Evolutionary conservation across 2,113 vertebrate species (phyloP).

Genomic region (Burhinus oedicnemus): DNA sequence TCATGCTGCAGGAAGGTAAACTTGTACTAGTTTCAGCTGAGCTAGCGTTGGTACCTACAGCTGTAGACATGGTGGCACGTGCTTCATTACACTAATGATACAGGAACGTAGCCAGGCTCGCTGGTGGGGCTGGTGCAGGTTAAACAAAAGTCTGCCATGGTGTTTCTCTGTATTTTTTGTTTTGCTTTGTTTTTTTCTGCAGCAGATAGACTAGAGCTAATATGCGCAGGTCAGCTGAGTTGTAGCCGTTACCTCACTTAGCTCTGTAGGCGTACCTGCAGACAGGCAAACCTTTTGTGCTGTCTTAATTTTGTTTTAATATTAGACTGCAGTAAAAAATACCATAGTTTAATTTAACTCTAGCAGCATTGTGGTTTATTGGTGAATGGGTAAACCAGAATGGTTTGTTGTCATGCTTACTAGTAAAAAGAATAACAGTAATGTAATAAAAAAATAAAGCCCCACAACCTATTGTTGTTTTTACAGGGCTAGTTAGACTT

Average conservation of each 20-base stretch:
- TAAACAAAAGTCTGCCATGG: neutral
- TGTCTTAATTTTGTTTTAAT: neutral
- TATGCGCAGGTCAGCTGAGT: neutral
- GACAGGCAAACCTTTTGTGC: neutral
- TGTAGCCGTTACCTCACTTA: neutral
- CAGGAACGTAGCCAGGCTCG: neutral
- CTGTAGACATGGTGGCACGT: neutral
- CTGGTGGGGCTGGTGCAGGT: neutral
- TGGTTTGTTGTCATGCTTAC: neutral
- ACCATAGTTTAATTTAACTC: neutral
- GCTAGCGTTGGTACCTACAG: neutral
- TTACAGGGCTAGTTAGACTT: conserved; percentile 85
- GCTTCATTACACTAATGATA: neutral
- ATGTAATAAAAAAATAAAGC: neutral
- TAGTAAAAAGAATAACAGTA: neutral
- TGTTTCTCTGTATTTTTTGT: neutral
- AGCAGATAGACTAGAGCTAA: neutral
- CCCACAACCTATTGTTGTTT: neutral
- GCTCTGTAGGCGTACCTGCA: neutral
- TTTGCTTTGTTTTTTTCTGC: neutral
- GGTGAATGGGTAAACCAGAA: neutral
- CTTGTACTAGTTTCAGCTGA: neutral
- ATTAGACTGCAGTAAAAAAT: neutral
- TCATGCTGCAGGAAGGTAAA: neutral
- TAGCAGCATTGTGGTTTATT: neutral